Evolutionary conservation across 2,797 vertebrate species (phyloP).

Genomic region (Lycodopsis pacificus): DNA sequence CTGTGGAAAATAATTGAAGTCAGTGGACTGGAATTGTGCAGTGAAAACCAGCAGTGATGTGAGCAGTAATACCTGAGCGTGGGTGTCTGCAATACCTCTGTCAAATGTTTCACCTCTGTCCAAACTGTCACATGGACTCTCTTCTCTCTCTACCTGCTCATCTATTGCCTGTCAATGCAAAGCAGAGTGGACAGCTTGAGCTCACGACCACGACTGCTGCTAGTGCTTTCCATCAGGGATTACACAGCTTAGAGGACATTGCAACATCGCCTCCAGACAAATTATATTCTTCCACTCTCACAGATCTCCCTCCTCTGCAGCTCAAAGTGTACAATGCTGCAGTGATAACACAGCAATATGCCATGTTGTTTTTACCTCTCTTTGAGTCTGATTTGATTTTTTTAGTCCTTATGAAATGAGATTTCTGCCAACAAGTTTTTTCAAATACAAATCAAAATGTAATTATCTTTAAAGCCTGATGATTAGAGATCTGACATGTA

Average conservation of each 20-base stretch:
- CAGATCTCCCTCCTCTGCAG: not conserved
- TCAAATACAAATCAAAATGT: not conserved
- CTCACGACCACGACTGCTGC: not conserved
- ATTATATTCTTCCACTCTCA: not conserved
- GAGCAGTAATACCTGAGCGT: slow-evolving; percentile 84
- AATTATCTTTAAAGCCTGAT: not conserved
- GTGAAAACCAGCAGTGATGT: not conserved
- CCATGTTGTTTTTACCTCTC: slow-evolving; percentile 19
- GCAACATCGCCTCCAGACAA: not conserved
- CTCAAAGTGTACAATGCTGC: not conserved
- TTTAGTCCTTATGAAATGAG: not conserved
- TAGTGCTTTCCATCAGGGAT: slow-evolving; percentile 1
- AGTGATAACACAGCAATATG: not conserved
- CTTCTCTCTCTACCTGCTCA: slow-evolving; percentile 83
- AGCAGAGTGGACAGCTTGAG: slow-evolving; percentile 28
- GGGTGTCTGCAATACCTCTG: slow-evolving; percentile 74
- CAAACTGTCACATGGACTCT: slow-evolving; percentile 46
- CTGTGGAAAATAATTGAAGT: slow-evolving; percentile 74
- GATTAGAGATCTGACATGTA: not conserved
- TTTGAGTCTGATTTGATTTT: not conserved
- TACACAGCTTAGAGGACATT: not conserved
- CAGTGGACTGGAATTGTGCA: not conserved
- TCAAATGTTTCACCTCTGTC: slow-evolving; percentile 58
- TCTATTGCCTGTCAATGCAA: slow-evolving; percentile 79
- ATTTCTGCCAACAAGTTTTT: not conserved